Base-by-base conservation (phyloP, 2,888 invertebrate genomes). In the Seira ritae region DNA sequence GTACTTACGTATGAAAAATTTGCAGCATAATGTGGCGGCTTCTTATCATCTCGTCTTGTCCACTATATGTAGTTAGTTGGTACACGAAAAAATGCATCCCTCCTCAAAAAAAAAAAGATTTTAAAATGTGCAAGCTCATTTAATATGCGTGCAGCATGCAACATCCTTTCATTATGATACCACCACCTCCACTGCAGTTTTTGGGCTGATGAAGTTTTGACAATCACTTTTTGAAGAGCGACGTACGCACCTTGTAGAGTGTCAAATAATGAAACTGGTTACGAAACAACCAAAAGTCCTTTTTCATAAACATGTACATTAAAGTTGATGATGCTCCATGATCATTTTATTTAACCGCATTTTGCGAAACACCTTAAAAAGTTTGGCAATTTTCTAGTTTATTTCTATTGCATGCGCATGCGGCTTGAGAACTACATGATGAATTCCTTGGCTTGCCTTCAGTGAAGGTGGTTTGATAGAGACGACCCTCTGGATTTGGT, bases 131-230 rank as follows among this genome's bases (percentile, higher is more conserved):
- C 55, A 55, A 55, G 55, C 55, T 55, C 17, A 55, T 55, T 55
- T 55, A 55, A 55, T 55, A 55, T 55, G 55, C 55, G 55, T 55
- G 55, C 55, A 55, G 55, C 55, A 55, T 55, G 55, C 55, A 55
- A 55, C 55, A 55, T 55, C 55, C 55, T 55, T 55, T 55, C 17
- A 55, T 17, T 55, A 12, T 55, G 55, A 55, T 55, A 55, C 42
- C n/a, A n/a, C n/a, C n/a, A n/a, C n/a, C n/a, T n/a, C n/a, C n/a
- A n/a, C 55, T 55, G 55, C 55, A 55, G n/a, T 55, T 55, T 55
- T 55, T n/a, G 12, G 17, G 55, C 1, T 55, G 55, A 55, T 17
- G 55, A 55, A 55, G 55, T 17, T 55, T 55, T 55, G 55, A 55
- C 55, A 55, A 17, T 55, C 55, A 12, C 55, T n/a, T 55, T 12